phyloP scores from a whole-genome alignment of 1,140 invertebrate species.

The Caerostris darwini region DNA sequence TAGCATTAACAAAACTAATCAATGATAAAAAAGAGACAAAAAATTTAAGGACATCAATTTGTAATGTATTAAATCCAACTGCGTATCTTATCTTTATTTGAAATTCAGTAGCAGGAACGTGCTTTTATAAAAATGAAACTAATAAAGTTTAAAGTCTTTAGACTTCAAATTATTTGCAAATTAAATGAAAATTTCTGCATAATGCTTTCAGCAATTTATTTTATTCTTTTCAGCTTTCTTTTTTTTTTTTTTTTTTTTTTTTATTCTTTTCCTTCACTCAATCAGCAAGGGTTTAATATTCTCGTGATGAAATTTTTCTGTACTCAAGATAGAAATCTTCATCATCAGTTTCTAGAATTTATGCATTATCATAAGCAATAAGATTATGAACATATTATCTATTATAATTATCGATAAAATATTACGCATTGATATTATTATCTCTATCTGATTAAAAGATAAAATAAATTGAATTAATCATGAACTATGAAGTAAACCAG shows the following conservation, averaged over 20 bases:
- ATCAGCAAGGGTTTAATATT: neutral
- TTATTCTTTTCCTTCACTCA: neutral
- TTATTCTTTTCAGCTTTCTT: neutral
- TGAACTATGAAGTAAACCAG: neutral
- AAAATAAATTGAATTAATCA: neutral
- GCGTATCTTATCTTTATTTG: too few species aligned
- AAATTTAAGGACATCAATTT: conserved; percentile 9
- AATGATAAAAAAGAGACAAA: neutral
- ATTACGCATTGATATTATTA: neutral
- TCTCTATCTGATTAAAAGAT: neutral
- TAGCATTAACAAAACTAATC: neutral
- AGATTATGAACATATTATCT: neutral
- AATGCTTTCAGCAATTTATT: neutral
- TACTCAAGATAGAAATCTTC: neutral
- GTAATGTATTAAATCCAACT: too few species aligned
- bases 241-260: neutral
- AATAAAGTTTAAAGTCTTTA: neutral
- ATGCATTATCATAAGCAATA: neutral
- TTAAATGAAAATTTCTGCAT: neutral
- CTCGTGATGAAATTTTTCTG: neutral
- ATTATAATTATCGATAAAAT: neutral
- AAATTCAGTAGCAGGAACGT: conserved; percentile 6
- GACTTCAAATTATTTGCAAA: neutral
- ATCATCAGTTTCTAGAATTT: neutral
- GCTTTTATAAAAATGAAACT: conserved; percentile 36